phyloP scores from a whole-genome alignment of 2,797 vertebrate species.

The Myioborus miniatus region DNA sequence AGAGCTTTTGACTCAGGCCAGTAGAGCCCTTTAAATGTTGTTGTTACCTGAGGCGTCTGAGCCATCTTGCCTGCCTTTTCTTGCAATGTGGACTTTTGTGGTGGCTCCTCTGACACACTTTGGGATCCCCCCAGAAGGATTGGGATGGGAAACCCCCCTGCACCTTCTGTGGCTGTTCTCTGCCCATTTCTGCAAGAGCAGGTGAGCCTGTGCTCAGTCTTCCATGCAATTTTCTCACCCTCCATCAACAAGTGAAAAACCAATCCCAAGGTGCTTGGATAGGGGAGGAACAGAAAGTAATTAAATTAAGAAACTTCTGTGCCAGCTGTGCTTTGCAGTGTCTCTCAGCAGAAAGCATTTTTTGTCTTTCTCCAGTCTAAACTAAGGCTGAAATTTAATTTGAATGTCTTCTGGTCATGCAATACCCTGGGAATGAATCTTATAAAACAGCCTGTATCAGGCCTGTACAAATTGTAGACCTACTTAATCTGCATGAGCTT shows the following conservation, averaged over 20 bases:
- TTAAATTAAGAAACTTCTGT: not conserved
- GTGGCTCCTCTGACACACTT: accelerated
- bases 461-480: not conserved
- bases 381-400: not conserved
- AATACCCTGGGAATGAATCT: not conserved
- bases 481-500: slow-evolving; percentile 36
- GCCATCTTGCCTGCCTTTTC: not conserved
- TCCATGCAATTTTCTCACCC: not conserved
- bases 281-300: not conserved
- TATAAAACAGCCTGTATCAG: not conserved
- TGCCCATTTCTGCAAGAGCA: not conserved
- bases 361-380: not conserved
- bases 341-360: not conserved
- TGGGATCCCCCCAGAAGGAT: not conserved
- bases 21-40: not conserved
- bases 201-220: not conserved
- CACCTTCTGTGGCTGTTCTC: not conserved
- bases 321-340: not conserved
- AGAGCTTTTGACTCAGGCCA: not conserved
- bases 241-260: not conserved
- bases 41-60: not conserved
- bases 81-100: accelerated
- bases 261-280: not conserved
- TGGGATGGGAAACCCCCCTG: not conserved
- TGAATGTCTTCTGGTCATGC: not conserved